Evolutionary conservation across 2,888 invertebrate genomes (phyloP).

Genomic region (Drosophila sordidapex): DNA sequence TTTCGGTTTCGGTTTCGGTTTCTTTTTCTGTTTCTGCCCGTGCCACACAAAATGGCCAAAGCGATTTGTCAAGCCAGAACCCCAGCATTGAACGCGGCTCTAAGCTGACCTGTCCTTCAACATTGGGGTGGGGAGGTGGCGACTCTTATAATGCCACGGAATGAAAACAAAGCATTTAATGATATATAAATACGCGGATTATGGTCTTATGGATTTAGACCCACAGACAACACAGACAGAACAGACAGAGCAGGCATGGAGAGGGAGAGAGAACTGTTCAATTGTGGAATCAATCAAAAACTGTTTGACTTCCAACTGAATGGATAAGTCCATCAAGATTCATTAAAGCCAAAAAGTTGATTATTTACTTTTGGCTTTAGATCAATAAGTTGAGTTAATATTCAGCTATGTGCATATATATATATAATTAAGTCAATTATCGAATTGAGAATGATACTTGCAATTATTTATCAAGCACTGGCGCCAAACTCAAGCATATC

Average conservation of each 20-base stretch:
- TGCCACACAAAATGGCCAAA: slow-evolving; percentile 39
- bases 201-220: slow-evolving; percentile 19
- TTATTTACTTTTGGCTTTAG: slow-evolving; percentile 13
- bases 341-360: slow-evolving; percentile 33
- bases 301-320: slow-evolving; percentile 6
- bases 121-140: slow-evolving; percentile 3
- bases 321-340: slow-evolving; percentile 39
- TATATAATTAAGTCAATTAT: slow-evolving; percentile 59
- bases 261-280: slow-evolving; percentile 1
- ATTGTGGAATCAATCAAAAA: slow-evolving; percentile 48
- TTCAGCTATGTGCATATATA: slow-evolving; percentile 16
- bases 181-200: slow-evolving; percentile 51
- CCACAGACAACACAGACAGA: not conserved
- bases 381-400: slow-evolving; percentile 26
- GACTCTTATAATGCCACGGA: slow-evolving; percentile 36
- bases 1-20: not conserved
- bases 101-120: slow-evolving; percentile 59
- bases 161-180: slow-evolving; percentile 55
- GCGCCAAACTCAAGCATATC: slow-evolving; percentile 54
- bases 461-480: slow-evolving; percentile 64
- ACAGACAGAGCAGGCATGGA: not conserved
- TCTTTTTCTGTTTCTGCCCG: slow-evolving; percentile 7
- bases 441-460: slow-evolving; percentile 55
- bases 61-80: slow-evolving; percentile 55
- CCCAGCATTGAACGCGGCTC: slow-evolving; percentile 6